These are phyloP conservation scores for Desmodus rotundus DNA, from an alignment of 2,113 vertebrate genomes.

Conservation along the genomic window DNA sequence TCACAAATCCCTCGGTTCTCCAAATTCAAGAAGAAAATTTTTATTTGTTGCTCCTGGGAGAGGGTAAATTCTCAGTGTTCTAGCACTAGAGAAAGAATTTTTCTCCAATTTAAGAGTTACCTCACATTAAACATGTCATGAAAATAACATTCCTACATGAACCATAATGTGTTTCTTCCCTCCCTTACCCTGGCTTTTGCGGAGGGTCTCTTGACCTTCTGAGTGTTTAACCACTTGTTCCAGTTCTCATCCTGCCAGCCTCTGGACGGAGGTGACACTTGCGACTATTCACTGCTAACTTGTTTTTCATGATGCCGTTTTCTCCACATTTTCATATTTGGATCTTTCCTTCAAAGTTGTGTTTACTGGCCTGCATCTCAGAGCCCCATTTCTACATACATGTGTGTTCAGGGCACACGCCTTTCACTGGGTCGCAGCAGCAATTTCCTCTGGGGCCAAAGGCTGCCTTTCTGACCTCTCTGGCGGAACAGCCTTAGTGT, in stretches of 20 bases:
- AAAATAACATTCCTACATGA: neutral
- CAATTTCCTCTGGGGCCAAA: neutral
- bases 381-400: neutral
- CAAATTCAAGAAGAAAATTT: slow-evolving; percentile 23
- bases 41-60: neutral
- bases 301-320: neutral
- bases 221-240: neutral
- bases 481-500: neutral
- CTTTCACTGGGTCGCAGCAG: neutral
- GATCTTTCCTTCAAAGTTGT: neutral
- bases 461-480: neutral
- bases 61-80: neutral
- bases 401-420: accelerated
- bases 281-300: neutral
- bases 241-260: neutral
- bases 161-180: neutral
- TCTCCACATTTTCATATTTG: neutral
- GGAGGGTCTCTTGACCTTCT: neutral
- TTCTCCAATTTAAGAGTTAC: neutral
- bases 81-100: neutral
- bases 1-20: slow-evolving; percentile 8
- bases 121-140: neutral
- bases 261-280: neutral
- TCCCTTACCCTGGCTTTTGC: neutral
- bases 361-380: neutral